Base-by-base conservation (phyloP, 2,797 vertebrate species). In the Neosilurus mollespiculum region DNA sequence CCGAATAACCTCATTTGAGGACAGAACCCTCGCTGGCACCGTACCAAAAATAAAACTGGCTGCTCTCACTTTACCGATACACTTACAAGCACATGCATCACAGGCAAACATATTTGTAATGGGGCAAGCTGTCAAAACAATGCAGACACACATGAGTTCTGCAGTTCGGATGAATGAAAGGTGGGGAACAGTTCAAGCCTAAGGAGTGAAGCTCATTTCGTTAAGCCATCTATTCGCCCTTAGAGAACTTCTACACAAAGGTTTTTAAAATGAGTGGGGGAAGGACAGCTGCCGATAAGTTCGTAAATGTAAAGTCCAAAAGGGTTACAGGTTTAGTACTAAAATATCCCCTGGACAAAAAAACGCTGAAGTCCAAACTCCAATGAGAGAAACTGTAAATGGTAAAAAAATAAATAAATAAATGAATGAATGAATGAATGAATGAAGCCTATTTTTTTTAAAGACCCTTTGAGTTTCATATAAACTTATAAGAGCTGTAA, bases 61-160 rank as follows among this genome's bases (percentile, higher is more conserved):
- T 43, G 51, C 64, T 85, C 88, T 89, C 76, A 86, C 81, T 88
- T 89, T 87, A 86, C 85, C 65, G 59, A 64, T 80, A 37, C 37
- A 77, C 78, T 86, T 88, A 62, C 61, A 82, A 86, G 73, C 64
- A 14, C 43, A 76, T 86, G 80, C 78, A 81, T 87, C 88, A 85
- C 66, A 78, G 81, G 84, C 80, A 37, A 87, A 88, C 88, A 87
- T 86, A 90, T 88, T 90, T 88, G 86, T 90, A 89, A 82, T 75
- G 84, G 84, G 86, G 72, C 67, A 81, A 84, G 86, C 78, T 1
- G 58, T 87, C 84, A 87, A 69, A 87, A 88, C 83, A 84, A 85
- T 81, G 79, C 81, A 84, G 82, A 87, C 79, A 76, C 56, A 78
- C 76, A 77, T 81, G 61, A 86, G 59, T 81, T 70, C 83, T 87